Percentiles rank a stretch among this genome's conserved stretches.
Evolutionary conservation across 2,888 invertebrate genomes (phyloP).

Genomic region (Perithous albicinctus): DNA sequence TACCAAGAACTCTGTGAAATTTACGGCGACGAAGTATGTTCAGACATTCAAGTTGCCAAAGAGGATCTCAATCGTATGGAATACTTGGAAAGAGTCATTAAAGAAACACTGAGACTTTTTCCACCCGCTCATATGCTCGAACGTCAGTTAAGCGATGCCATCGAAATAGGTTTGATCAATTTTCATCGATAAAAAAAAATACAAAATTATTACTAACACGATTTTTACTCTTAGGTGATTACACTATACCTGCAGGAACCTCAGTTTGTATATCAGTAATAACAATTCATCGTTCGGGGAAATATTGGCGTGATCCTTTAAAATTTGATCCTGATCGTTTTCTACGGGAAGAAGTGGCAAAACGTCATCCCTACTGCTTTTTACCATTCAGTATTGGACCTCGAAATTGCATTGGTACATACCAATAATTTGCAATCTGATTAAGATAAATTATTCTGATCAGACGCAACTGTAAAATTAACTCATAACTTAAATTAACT

Average conservation of each 20-base stretch:
- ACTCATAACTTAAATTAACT: too few relatives aligned
- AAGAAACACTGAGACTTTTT: constrained; percentile 87
- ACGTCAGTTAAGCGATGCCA: constrained; percentile 5
- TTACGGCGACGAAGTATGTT: constrained; percentile 51
- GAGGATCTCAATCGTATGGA: constrained; percentile 86
- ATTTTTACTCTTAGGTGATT: constrained; percentile 66
- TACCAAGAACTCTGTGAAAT: constrained; percentile 83
- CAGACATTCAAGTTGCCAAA: constrained; percentile 82
- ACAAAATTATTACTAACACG: neutral
- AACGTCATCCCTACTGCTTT: constrained; percentile 73
- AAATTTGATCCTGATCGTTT: constrained; percentile 77
- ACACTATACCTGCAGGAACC: constrained; percentile 71
- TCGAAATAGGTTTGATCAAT: constrained; percentile 17
- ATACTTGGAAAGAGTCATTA: constrained; percentile 87
- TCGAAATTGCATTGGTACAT: constrained; percentile 73
- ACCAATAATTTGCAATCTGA: neutral
- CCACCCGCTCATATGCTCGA: constrained; percentile 82
- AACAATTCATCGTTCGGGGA: constrained; percentile 69
- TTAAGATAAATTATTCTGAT: too few relatives aligned
- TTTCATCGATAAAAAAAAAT: neutral
- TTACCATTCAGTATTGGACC: constrained; percentile 75
- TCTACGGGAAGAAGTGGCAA: constrained; percentile 73
- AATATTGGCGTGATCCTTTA: constrained; percentile 74
- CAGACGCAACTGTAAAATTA: too few relatives aligned
- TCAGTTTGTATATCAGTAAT: constrained; percentile 70